Evolutionary conservation across 1,140 invertebrate genomes (phyloP), one percentile per base, ranked within the genome.

Genomic region (Drosophila sechellia): DNA sequence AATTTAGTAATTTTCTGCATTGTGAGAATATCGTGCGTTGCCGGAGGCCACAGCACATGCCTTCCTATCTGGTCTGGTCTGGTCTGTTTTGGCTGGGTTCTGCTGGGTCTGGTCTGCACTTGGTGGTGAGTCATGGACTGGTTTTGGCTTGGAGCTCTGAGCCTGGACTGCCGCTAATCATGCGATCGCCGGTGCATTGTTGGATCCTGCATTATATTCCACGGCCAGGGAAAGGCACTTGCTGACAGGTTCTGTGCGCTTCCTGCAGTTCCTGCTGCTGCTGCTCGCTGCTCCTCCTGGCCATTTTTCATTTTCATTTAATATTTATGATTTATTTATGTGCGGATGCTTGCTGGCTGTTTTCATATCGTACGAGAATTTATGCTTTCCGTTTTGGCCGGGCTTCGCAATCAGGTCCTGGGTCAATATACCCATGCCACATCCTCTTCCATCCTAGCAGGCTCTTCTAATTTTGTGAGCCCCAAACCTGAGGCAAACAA

Each of bases 311-410:
- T 84, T 84, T 87, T 86, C 81, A 86, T 89, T 89, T 89, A 84
- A 90, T 89, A 89, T 89, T 84, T 89, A 89, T 87, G 83, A 89
- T 87, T 84, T 87, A 87, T 87, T 87, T 89, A 73, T 89, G 83
- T 87, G 83, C 84, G 83, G 79, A 84, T 87, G 83, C 81, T 84
- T 79, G 84, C 74, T 87, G 84, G 83, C 84, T 89, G 56, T 70
- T 87, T 60, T 89, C 83, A 89, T 86, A 86, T 89, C 83, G 84
- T 79, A 83, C 45, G 46, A 79, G 58, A 89, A 87, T 87, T 87
- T 87, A 87, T 87, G 84, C 79, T 87, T 87, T 87, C 83, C 84
- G 83, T 68, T 83, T 87, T 86, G 81, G 81, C 83, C 60, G 4
- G 8, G 43, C 17, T 17, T 39, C 17, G 20, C 17, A 22, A 8